These are phyloP conservation scores for Trilocha varians DNA, from an alignment of 2,888 invertebrate genomes.

Conservation along the genomic window DNA sequence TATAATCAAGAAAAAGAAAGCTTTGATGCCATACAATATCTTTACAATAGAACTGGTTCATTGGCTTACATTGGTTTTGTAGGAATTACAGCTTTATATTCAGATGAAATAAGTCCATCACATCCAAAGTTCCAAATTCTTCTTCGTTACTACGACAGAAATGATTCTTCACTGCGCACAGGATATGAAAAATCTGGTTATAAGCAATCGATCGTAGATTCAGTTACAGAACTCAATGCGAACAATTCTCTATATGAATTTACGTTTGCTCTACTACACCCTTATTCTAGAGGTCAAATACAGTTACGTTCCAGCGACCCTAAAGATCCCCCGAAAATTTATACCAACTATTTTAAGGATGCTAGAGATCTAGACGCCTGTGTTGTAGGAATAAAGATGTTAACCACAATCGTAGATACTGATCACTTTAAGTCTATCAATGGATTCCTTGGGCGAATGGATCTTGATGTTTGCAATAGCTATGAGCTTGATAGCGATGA, in stretches of 20 bases:
- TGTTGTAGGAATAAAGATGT: conserved; percentile 12
- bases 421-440: conserved; percentile 10
- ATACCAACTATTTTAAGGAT: conserved; percentile 14
- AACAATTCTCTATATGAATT: conserved; percentile 13
- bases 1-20: conserved; percentile 1
- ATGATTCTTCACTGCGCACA: conserved; percentile 6
- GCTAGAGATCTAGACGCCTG: conserved; percentile 9
- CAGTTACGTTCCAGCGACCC: conserved; percentile 12
- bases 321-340: conserved; percentile 10
- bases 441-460: conserved; percentile 15
- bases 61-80: conserved; percentile 7
- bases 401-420: conserved; percentile 8
- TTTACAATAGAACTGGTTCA: conserved; percentile 7
- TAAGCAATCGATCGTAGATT: conserved; percentile 9
- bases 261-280: conserved; percentile 11
- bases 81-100: conserved; percentile 14
- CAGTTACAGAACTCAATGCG: conserved; percentile 7
- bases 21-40: conserved; percentile 8
- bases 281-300: conserved; percentile 14
- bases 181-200: conserved; percentile 3
- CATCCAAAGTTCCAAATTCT: conserved; percentile 12
- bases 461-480: conserved; percentile 9
- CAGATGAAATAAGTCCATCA: conserved; percentile 3
- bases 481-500: conserved; percentile 15
- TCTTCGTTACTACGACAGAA: conserved; percentile 8